phyloP scores from a whole-genome alignment of 2,797 vertebrate species.

The Sebastolobus alascanus region DNA sequence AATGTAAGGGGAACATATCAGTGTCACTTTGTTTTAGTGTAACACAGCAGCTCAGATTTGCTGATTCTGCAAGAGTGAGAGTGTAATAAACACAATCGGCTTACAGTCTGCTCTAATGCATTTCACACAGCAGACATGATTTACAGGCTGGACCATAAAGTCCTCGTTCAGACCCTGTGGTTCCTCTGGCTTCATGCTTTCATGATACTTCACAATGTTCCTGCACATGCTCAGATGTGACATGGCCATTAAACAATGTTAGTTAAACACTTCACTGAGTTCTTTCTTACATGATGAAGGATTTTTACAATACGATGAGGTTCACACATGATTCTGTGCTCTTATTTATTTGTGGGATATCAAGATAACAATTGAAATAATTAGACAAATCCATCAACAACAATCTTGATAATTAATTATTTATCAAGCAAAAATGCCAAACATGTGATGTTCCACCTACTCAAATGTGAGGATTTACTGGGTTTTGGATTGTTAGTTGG shows the following conservation, averaged over 20 bases:
- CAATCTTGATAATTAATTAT: background rate
- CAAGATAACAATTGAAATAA: background rate
- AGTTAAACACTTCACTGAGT: background rate
- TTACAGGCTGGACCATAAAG: constrained; percentile 38
- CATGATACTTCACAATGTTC: constrained; percentile 10
- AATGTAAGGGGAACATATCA: background rate
- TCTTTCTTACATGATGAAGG: background rate
- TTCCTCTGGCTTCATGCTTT: constrained; percentile 28
- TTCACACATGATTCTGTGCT: background rate
- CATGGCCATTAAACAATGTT: background rate
- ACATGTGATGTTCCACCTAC: background rate
- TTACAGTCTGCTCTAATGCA: constrained; percentile 16
- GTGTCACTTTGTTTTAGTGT: constrained; percentile 14
- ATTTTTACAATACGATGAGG: rapidly evolving
- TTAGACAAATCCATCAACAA: background rate
- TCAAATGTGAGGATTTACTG: background rate
- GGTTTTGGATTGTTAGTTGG: rapidly evolving
- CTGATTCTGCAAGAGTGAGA: constrained; percentile 9
- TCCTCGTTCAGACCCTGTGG: constrained; percentile 9
- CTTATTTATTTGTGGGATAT: background rate
- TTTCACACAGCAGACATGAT: constrained; percentile 19
- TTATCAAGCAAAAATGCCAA: background rate
- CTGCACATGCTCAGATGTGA: constrained; percentile 40
- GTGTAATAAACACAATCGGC: constrained; percentile 10
- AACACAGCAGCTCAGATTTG: constrained; percentile 1